Base-by-base conservation (phyloP, 2,888 invertebrate genomes). In the Metellina segmentata region DNA sequence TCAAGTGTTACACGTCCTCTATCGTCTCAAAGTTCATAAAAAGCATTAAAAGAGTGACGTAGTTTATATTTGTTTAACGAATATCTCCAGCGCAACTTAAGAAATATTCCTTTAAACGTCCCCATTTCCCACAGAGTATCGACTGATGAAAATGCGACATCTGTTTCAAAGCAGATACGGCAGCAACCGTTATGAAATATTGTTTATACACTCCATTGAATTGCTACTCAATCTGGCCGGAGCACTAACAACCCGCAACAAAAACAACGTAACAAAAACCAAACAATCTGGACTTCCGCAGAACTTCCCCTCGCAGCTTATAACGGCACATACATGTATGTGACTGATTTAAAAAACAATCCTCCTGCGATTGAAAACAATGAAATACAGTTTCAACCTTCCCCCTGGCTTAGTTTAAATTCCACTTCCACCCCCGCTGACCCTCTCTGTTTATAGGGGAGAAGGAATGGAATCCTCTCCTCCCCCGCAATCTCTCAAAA, bases 291-390 rank as follows among this genome's bases (percentile, higher is more conserved):
- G 49, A 49, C 61, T 48, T 61, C 19, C 82, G 48, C 72, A 51
- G 13, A 49, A 82, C 51, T 75, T 82, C 61, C 61, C 74, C 74
- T 85, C 13, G 16, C 75, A 51, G 75, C 75, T 85, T 85, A 75
- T 74, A 75, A 85, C 74, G 79, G 48, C 52, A 85, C 74, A 61
- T 75, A 20, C 75, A 53, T 53, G 74, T 86, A 77, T 49, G 53
- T 86, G 20, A 34, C 78, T 70, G 85, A 86, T 86, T 86, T 86
- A 85, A 85, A 74, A 86, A 86, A 86, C 85, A 86, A 86, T 78
- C 53, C 77, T 78, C 78, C 51, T n/a, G 49, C 75, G 69, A 78
- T 87, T 72, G 81, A 81, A 81, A 88, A 75, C 88, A 88, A 88
- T 88, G 81, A 81, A 88, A 88, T 88, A 88, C 88, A 75, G 88